Evolutionary conservation across 1,140 invertebrate genomes (phyloP).

Genomic region (Choristoneura fumiferana): DNA sequence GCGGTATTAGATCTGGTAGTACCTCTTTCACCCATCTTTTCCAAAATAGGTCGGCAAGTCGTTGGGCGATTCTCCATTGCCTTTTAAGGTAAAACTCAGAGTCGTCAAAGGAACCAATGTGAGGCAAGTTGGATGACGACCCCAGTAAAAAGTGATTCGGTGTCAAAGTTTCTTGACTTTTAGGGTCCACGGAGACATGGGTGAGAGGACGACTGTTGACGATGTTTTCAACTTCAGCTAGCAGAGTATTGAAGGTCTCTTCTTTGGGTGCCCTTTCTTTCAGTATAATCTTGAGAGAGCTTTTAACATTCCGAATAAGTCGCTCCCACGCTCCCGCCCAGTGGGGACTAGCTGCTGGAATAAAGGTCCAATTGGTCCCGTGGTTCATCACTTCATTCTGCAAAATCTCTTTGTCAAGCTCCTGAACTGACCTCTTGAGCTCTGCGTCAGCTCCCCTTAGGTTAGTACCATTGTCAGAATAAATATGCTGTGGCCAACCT

Average conservation of each 20-base stretch:
- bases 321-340: constrained; percentile 36
- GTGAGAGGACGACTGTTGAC: constrained; percentile 34
- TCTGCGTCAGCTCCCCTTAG: too few species aligned
- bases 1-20: constrained; percentile 28
- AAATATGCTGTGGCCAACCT: constrained; percentile 27
- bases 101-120: constrained; percentile 23
- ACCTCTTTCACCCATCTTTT: constrained; percentile 30
- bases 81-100: constrained; percentile 25
- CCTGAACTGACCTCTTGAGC: constrained; percentile 24
- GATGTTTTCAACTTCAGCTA: too few species aligned
- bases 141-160: constrained; percentile 36
- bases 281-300: constrained; percentile 22
- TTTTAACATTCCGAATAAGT: constrained; percentile 32
- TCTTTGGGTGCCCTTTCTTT: constrained; percentile 32
- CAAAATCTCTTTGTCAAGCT: too few species aligned
- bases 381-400: constrained; percentile 21
- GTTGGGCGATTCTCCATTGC: constrained; percentile 31
- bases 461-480: constrained; percentile 48
- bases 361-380: constrained; percentile 47
- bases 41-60: constrained; percentile 35
- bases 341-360: too few species aligned
- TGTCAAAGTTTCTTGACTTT: constrained; percentile 24
- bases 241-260: constrained; percentile 25
- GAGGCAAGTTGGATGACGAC: constrained; percentile 22
- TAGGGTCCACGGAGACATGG: constrained; percentile 33